Conservation (phyloP, 1,140 invertebrate species). For the Halotydeus destructor region DNA sequence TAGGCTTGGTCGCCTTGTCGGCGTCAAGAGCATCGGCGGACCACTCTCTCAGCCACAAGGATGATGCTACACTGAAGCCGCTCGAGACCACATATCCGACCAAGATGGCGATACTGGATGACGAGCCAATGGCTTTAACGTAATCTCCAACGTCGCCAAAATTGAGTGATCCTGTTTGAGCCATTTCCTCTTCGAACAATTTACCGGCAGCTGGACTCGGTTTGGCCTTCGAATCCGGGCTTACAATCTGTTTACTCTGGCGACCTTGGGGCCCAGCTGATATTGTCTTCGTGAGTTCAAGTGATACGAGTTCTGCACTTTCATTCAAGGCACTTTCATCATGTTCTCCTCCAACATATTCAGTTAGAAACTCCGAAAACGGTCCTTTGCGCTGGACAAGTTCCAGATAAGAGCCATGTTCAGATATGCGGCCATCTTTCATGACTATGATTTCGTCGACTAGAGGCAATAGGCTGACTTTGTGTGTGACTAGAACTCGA, state of each 20-base stretch:
- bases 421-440: constrained; percentile 23
- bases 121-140: constrained; percentile 4
- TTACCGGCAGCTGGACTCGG: constrained; percentile 28
- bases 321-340: too few species aligned
- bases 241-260: too few species aligned
- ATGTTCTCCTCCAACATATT: constrained; percentile 22
- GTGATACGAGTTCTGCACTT: constrained; percentile 21
- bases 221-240: too few species aligned
- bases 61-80: constrained; percentile 20
- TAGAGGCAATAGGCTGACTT: constrained; percentile 21
- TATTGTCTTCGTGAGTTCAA: too few species aligned
- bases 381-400: constrained; percentile 21
- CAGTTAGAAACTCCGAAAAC: constrained; percentile 33
- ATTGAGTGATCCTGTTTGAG: constrained; percentile 7
- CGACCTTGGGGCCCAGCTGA: too few species aligned
- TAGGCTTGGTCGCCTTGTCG: constrained; percentile 23
- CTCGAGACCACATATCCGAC: constrained; percentile 12
- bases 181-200: constrained; percentile 24
- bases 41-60: constrained; percentile 25
- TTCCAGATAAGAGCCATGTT: constrained; percentile 28
- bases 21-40: constrained; percentile 21
- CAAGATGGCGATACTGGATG: constrained; percentile 5
- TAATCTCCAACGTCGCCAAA: constrained; percentile 5
- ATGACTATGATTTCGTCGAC: constrained; percentile 25
- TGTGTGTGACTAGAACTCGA: constrained; percentile 25